Percentiles rank a stretch among this genome's conserved stretches.
These are phyloP conservation scores for Fistularia tabacaria DNA, from an alignment of 2,797 vertebrate species.

Conservation along the genomic window DNA sequence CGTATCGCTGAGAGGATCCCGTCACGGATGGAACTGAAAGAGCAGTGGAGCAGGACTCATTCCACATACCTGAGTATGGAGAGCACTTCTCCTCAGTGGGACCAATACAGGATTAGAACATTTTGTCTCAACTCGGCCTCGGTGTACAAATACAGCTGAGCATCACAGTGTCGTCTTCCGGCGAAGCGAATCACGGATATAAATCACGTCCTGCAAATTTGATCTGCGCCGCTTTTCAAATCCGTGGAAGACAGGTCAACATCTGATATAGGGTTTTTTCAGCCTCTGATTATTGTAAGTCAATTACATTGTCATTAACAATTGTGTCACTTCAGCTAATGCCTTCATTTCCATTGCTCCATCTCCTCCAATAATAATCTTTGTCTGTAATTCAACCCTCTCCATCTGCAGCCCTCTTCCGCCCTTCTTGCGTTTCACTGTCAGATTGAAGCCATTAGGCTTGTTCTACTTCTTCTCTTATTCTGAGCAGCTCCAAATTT, in stretches of 20 bases:
- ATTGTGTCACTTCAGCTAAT: slow-evolving; percentile 43
- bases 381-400: slow-evolving; percentile 29
- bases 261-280: slow-evolving; percentile 38
- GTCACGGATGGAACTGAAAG: too few species aligned
- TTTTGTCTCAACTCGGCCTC: too few species aligned
- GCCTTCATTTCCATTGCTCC: slow-evolving; percentile 44
- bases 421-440: slow-evolving; percentile 14
- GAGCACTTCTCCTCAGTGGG: too few species aligned
- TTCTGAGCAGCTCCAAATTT: slow-evolving; percentile 42
- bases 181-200: slow-evolving; percentile 1
- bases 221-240: background rate
- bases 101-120: too few species aligned
- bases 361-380: slow-evolving; percentile 39
- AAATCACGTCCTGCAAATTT: background rate
- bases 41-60: too few species aligned
- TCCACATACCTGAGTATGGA: too few species aligned
- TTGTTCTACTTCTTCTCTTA: slow-evolving; percentile 32
- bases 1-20: too few species aligned
- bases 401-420: slow-evolving; percentile 4
- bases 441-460: slow-evolving; percentile 30
- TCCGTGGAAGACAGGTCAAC: slow-evolving; percentile 18
- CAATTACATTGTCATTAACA: slow-evolving; percentile 48
- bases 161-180: too few species aligned
- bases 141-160: too few species aligned
- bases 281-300: slow-evolving; percentile 27